Conservation (phyloP, 1,140 invertebrate genomes). For the Drosophila ficusphila region DNA sequence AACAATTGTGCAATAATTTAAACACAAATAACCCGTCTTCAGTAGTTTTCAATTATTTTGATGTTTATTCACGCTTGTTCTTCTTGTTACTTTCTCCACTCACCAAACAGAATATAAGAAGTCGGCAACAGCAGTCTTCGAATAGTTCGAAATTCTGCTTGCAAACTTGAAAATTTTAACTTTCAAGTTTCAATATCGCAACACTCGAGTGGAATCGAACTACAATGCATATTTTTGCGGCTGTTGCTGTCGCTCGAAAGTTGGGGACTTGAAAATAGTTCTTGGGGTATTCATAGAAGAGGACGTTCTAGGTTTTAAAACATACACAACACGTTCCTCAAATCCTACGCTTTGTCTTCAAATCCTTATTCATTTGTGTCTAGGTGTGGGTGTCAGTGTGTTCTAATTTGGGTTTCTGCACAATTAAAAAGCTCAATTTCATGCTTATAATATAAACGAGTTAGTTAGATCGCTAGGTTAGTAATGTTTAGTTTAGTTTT, state of each 20-base stretch:
- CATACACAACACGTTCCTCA: conserved; percentile 37
- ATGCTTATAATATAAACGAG: conserved; percentile 73
- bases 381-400: conserved; percentile 22
- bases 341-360: conserved; percentile 35
- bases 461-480: conserved; percentile 64
- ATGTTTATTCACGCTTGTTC: conserved; percentile 59
- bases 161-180: neutral
- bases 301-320: conserved; percentile 5
- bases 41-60: conserved; percentile 51
- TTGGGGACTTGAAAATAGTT: neutral
- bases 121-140: neutral
- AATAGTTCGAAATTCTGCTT: neutral
- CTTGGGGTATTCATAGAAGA: neutral
- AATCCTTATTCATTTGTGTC: neutral
- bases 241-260: conserved; percentile 9
- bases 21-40: no score
- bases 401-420: conserved; percentile 48
- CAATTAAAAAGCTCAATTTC: conserved; percentile 79
- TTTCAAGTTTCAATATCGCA: neutral
- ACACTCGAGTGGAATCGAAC: neutral
- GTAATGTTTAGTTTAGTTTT: conserved; percentile 52
- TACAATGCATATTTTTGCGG: neutral
- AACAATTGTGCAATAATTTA: neutral
- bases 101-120: conserved; percentile 46
- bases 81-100: conserved; percentile 57